Base-by-base conservation (phyloP, 1,140 invertebrate genomes). In the Drosophila setifemur region DNA sequence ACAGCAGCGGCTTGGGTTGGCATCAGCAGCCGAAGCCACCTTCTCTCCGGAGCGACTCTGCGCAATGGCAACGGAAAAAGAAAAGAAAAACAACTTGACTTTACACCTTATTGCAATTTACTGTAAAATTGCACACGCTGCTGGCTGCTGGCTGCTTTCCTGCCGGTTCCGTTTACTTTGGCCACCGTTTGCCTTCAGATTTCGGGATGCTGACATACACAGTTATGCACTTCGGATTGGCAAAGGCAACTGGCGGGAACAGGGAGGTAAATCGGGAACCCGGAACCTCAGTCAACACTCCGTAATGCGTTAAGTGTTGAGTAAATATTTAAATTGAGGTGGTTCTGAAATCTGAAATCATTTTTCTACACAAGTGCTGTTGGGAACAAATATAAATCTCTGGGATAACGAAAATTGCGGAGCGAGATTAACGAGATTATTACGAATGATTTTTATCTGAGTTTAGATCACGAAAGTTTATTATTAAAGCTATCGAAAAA, bases 41-140 rank as follows among this genome's bases (percentile, higher is more conserved):
- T 23, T 31, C 47, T 40, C 31, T 31, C 37, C 29, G 21, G 29
- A 33, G 39, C 40, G 61, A 52, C 47, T 23, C 39, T 53, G 50
- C 25, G 40, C 35, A 57, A 21, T 42, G 43, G 29, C 39, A 21
- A 18, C 14, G 52, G 29, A 7, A 33, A 40, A 44, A 25, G n/a
- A 33, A 9, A 54, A 57, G 47, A 61, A 26, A 33, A 49, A 33
- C 73, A 82, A 58, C 78, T 82, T 74, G 79, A 81, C 81, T 86
- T 85, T 67, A 79, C 79, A 75, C 79, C 79, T 85, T 85, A 70
- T 74, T 79, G 81, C 79, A 79, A 86, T 86, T 85, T 86, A 75
- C 55, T 86, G 71, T 71, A 47, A 85, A 86, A 85, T 75, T 79
- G 74, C 75, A 72, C 33, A 73, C 69, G 39, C 48, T 73, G 57